Evolutionary conservation across 2,888 invertebrate genomes (phyloP), one percentile per base, ranked within the genome.

Genomic region (Tipula unca): DNA sequence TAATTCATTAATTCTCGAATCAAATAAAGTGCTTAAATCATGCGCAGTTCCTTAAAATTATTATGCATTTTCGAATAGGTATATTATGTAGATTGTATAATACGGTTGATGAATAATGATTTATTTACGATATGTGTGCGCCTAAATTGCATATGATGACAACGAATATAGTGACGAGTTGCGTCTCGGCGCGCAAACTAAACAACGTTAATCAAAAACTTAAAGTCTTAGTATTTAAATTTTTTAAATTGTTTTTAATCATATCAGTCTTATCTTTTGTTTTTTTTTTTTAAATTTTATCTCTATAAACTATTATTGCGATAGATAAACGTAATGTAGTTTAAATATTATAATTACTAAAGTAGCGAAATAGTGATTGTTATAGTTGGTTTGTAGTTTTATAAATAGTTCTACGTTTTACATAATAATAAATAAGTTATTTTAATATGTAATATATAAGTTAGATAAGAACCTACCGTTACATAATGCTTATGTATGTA

Each of bases 351-450:
- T 42, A 14, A n/a, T 48, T 69, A 25, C 69, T 69, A 69, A 13
- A 69, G 20, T 69, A 69, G 69, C 69, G 69, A 69, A 69, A 69
- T 69, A 69, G 69, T 69, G 69, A 69, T 69, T 69, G 69, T 69
- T 69, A 69, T 69, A 69, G 69, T 69, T 69, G 69, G 69, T 25
- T 69, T 69, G 69, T 69, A 69, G 69, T 69, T 69, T 25, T 25
- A 25, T 25, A 69, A 69, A 25, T 25, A 69, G 8, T 2, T 69
- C 69, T 69, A 69, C 69, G 25, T 69, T 48, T n/a, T n/a, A n/a
- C n/a, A n/a, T n/a, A n/a, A n/a, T n/a, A n/a, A n/a, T n/a, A n/a
- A n/a, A n/a, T n/a, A n/a, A 20, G 6, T 32, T 54, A 54, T 54
- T 17, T 17, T 10, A 10, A 54, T 54, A 48, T 2, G 32, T 69